Base-by-base conservation (phyloP, 2,113 vertebrate genomes). In the Carassius carassius region DNA sequence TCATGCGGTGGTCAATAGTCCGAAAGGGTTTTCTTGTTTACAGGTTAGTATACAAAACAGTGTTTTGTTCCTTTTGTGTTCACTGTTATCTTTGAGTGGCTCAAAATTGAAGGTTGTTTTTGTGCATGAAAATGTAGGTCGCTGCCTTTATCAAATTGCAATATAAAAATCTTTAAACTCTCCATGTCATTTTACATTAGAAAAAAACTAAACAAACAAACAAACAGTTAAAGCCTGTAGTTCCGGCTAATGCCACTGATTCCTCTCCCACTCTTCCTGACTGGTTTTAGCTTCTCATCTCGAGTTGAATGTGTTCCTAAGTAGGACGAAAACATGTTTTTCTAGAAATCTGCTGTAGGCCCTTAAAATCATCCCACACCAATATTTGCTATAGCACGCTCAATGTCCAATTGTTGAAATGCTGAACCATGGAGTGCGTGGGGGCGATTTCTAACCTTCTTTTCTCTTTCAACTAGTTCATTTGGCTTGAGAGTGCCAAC, bases 41-140 rank as follows among this genome's bases (percentile, higher is more conserved):
- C 79, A 49, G 63, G 63, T 32, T 69, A 32, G 25, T 67, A 47
- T 29, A 81, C n/a, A 67, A 44, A 47, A 54, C 23, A 35, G 16
- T 81, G 63, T 70, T 67, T 81, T 70, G 47, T 81, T 81, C 63
- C 23, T 70, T 69, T 37, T 81, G 37, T 81, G 63, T 54, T 58
- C 14, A 12, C 37, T 80, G 78, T 65, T 29, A 80, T 80, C 78
- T 80, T 65, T 67, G 78, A 63, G 19, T 67, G 60, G n/a, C 60
- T 80, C 14, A 9, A 29, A 14, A 78, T 41, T 47, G 37, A 65
- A 63, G 32, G 7, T 49, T 67, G n/a, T 65, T 47, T 47, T 67
- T 49, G 37, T 80, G n/a, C 10, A 21, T 49, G 78, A 56, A 58
- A 29, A 58, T 56, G n/a, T 17, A 17, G 0, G 17, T 19, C 9